Percentiles rank a stretch among this genome's conserved stretches.
Conservation (phyloP, 1,140 invertebrate species). For the Branchinecta lindahli region DNA sequence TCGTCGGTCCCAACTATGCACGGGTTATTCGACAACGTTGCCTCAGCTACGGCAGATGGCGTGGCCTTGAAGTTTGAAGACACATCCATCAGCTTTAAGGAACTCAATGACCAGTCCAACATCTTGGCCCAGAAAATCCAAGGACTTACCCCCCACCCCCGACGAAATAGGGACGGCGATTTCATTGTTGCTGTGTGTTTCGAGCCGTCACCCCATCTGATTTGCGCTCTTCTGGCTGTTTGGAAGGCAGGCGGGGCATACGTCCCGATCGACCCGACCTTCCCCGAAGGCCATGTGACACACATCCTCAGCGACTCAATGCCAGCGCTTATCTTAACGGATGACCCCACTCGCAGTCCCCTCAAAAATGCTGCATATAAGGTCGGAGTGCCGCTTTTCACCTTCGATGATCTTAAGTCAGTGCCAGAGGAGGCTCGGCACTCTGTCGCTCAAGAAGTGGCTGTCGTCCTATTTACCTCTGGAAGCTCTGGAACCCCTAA, state of each 20-base stretch:
- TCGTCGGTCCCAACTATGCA: no score
- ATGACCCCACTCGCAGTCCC: background rate
- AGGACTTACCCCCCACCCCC: no score
- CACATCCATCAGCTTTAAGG: no score
- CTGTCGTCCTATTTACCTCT: constrained; percentile 75
- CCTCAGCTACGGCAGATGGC: no score
- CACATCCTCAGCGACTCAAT: constrained; percentile 59
- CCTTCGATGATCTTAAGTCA: background rate
- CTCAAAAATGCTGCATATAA: background rate
- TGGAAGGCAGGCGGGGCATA: constrained; percentile 68
- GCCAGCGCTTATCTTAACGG: constrained; percentile 37
- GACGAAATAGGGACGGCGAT: constrained; percentile 37
- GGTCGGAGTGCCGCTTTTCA: background rate
- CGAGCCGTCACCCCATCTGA: constrained; percentile 50
- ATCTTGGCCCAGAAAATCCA: no score
- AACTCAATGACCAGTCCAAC: no score
- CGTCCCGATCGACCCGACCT: constrained; percentile 57
- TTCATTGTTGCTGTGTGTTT: constrained; percentile 56
- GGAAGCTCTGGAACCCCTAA: constrained; percentile 84
- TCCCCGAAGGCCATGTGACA: constrained; percentile 51
- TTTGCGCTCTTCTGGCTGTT: constrained; percentile 50
- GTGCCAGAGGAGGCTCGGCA: background rate
- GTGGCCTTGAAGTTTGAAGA: no score
- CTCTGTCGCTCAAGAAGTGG: constrained; percentile 27
- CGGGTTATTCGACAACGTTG: no score